phyloP scores from a whole-genome alignment of 2,113 vertebrate species.

The Salvelinus namaycush region DNA sequence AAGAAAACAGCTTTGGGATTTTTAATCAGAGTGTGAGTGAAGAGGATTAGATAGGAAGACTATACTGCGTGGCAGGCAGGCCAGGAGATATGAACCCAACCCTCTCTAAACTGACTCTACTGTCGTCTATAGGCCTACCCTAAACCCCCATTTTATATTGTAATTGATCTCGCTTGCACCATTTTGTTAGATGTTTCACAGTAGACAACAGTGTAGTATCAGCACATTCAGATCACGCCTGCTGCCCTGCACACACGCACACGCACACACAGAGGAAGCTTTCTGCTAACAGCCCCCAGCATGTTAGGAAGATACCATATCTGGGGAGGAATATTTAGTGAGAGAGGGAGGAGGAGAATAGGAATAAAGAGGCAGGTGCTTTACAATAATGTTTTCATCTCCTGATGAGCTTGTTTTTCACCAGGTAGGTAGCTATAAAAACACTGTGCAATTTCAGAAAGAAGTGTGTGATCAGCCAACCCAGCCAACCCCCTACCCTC shows the following conservation, averaged over 20 bases:
- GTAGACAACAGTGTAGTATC: slow-evolving; percentile 55
- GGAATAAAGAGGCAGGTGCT: no score
- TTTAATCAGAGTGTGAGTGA: slow-evolving; percentile 52
- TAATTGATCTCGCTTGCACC: slow-evolving; percentile 74
- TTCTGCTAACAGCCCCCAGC: slow-evolving; percentile 52
- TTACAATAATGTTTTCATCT: no score
- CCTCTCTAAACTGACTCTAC: slow-evolving; percentile 33
- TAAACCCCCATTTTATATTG: slow-evolving; percentile 75
- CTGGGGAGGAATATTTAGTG: slow-evolving; percentile 7
- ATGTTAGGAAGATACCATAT: slow-evolving; percentile 44
- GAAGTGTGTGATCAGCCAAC: not conserved
- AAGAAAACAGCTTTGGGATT: slow-evolving; percentile 51
- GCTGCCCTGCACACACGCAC: slow-evolving; percentile 10
- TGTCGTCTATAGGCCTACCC: slow-evolving; percentile 52
- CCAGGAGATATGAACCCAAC: slow-evolving; percentile 49
- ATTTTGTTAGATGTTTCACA: slow-evolving; percentile 69
- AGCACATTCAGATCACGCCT: slow-evolving; percentile 64
- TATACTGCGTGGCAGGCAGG: slow-evolving; percentile 26
- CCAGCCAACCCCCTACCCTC: not conserved
- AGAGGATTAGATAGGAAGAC: slow-evolving; percentile 46
- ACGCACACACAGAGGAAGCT: slow-evolving; percentile 38
- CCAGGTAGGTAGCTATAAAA: no score
- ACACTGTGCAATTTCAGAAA: not conserved
- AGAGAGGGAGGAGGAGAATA: not conserved
- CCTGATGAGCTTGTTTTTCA: no score